phyloP scores from a whole-genome alignment of 2,888 invertebrate species.

The Oasisia sp. region DNA sequence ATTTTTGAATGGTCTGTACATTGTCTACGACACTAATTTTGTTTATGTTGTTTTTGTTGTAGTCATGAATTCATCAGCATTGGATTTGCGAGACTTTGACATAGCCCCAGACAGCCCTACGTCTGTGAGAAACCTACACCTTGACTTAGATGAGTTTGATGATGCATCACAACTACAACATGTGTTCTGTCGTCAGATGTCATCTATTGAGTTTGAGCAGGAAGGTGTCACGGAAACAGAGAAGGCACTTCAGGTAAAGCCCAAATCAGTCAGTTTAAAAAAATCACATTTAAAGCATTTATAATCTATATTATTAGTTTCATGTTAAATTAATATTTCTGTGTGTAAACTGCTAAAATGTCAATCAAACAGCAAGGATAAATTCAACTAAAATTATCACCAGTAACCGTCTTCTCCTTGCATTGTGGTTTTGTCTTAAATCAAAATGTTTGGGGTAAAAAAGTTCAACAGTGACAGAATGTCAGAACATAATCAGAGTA shows the following conservation, averaged over 20 bases:
- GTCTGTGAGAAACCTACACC: neutral
- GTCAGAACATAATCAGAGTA: no score
- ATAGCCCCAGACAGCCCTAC: neutral
- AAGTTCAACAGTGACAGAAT: no score
- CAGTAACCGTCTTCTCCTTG: no score
- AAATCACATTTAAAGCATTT: no score
- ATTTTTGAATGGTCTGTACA: no score
- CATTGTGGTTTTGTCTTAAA: no score
- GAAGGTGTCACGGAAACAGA: neutral
- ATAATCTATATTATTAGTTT: no score
- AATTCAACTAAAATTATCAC: no score
- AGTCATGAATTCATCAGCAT: neutral
- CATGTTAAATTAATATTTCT: no score
- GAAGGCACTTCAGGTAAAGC: neutral
- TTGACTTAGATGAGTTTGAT: slow-evolving; percentile 6
- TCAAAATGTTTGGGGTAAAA: no score
- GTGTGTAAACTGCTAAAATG: no score
- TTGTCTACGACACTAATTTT: neutral
- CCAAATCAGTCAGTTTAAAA: neutral
- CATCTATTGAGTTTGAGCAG: neutral
- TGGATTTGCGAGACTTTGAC: neutral
- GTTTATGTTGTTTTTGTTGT: neutral
- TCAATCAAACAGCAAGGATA: no score
- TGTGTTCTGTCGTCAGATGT: neutral
- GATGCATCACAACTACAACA: neutral